Conservation (phyloP, 2,797 vertebrate genomes). For the Mallotus villosus region DNA sequence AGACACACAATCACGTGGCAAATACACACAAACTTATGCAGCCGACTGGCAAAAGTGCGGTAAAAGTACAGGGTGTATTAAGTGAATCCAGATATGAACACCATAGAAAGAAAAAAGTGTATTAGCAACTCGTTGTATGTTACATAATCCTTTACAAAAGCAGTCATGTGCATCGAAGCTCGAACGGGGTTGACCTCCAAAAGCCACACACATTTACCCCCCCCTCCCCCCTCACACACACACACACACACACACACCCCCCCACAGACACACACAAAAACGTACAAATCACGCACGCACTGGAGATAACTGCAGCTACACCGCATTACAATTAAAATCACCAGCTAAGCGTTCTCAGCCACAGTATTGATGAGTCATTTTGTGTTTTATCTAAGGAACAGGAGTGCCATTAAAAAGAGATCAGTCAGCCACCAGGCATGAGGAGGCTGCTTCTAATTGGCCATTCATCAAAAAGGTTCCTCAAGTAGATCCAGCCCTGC, state of each 20-base stretch:
- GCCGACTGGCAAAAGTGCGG: slow-evolving; percentile 1
- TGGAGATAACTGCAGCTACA: slow-evolving; percentile 36
- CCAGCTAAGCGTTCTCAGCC: slow-evolving; percentile 53
- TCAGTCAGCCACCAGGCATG: slow-evolving; percentile 76
- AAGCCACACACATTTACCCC: slow-evolving; percentile 1
- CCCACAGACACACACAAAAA: slow-evolving; percentile 7
- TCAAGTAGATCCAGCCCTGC: slow-evolving; percentile 65
- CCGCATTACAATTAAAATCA: slow-evolving; percentile 67
- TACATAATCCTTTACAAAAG: slow-evolving; percentile 35
- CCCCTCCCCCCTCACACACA: slow-evolving; percentile 2
- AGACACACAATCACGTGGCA: slow-evolving; percentile 8
- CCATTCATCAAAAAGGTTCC: slow-evolving; percentile 79
- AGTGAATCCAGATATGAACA: slow-evolving; percentile 27
- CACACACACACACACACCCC: slow-evolving; percentile 12
- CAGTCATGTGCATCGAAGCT: slow-evolving; percentile 47
- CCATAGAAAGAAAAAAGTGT: slow-evolving; percentile 34
- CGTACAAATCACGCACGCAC: not conserved
- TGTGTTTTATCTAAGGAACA: slow-evolving; percentile 79
- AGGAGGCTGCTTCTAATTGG: slow-evolving; percentile 75
- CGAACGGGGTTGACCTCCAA: slow-evolving; percentile 34
- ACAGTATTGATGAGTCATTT: slow-evolving; percentile 79
- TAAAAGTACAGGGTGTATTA: slow-evolving; percentile 8
- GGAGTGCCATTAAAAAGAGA: slow-evolving; percentile 80
- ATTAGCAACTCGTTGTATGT: slow-evolving; percentile 30
- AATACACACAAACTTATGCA: not conserved